Percentiles rank a stretch among this genome's conserved stretches.
These are phyloP conservation scores for Lampris megalopsis DNA, from an alignment of 2,113 vertebrate species.

Conservation along the genomic window DNA sequence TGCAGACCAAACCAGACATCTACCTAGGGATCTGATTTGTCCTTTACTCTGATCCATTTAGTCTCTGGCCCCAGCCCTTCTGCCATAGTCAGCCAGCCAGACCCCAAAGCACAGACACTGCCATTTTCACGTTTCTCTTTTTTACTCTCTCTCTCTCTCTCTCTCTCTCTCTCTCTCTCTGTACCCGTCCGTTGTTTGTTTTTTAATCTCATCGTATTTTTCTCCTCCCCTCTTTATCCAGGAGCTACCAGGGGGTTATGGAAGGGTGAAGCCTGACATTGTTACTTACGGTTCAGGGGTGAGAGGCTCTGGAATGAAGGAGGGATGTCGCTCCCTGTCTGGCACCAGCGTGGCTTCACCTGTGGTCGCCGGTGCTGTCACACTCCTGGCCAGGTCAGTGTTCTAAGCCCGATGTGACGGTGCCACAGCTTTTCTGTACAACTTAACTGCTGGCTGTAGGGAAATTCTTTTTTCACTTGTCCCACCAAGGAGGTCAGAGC, in stretches of 20 bases:
- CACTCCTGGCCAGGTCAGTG: conserved; percentile 92
- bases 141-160: not conserved
- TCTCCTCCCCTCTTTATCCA: conserved; percentile 55
- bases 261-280: conserved; percentile 95
- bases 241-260: conserved; percentile 97
- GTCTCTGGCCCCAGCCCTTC: conserved; percentile 14
- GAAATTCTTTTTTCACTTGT: too few relatives aligned
- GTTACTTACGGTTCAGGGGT: conserved; percentile 98
- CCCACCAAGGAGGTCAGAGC: too few relatives aligned
- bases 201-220: not conserved
- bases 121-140: not conserved
- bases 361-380: conserved; percentile 96
- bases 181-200: not conserved
- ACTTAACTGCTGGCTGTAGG: too few relatives aligned
- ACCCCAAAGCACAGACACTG: not conserved
- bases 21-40: conserved; percentile 40
- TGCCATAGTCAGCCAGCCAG: conserved; percentile 27
- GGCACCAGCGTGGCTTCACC: conserved; percentile 99
- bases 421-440: too few relatives aligned
- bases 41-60: conserved; percentile 23
- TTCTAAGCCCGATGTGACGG: not conserved
- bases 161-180: not conserved
- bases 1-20: conserved; percentile 31
- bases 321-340: conserved; percentile 95
- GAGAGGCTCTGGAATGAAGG: conserved; percentile 96